Base-by-base conservation (phyloP, 64 coral and sea anemone genomes). In the Stichodactyla mertensii region DNA sequence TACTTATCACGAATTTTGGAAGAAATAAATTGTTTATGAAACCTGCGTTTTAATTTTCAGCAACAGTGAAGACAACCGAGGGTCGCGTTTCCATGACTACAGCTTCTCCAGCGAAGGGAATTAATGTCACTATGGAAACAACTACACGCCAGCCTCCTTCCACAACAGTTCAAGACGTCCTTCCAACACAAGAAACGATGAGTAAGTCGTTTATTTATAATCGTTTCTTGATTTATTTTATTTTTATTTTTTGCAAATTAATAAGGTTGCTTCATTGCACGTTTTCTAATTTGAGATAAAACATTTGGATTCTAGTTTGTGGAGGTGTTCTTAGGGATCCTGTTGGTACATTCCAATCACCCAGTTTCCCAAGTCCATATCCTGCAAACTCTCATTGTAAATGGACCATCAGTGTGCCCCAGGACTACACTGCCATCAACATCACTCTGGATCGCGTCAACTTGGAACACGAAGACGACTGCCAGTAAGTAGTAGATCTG, bases 401-500 rank as follows among this genome's bases (percentile, higher is more conserved):
- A 52, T 79, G 77, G 77, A 79, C 77, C 77, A 79, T 79, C 77
- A 79, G 77, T 79, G 20, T 79, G 20, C 77, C 77, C 77, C 77
- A 79, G 77, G 77, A 79, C 5, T 51, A 79, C 31, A 12, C 77
- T 5, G 71, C 71, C 77, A 79, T 79, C 11, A 7, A 45, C 11
- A 51, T 79, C 51, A 52, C 28, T 28, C 18, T 79, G 16, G 11
- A 79, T 5, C 27, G 16, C 2, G 51, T 79, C 22, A 79, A 51
- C 51, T 6, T 51, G 16, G 77, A 79, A 79, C 31, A 79, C 13
- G 77, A 79, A 19, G 31, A 31, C 0, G 7, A 31, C 20, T 77
- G 71, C n/a, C 71, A 31, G 71, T 77, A 77, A 77, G 93, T 94
- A 85, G 20, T 20, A 45, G 57, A 22, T n/a, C 12, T 77, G 14